phyloP scores from a whole-genome alignment of 2,888 invertebrate genomes.

The Drosophila barbarae region DNA sequence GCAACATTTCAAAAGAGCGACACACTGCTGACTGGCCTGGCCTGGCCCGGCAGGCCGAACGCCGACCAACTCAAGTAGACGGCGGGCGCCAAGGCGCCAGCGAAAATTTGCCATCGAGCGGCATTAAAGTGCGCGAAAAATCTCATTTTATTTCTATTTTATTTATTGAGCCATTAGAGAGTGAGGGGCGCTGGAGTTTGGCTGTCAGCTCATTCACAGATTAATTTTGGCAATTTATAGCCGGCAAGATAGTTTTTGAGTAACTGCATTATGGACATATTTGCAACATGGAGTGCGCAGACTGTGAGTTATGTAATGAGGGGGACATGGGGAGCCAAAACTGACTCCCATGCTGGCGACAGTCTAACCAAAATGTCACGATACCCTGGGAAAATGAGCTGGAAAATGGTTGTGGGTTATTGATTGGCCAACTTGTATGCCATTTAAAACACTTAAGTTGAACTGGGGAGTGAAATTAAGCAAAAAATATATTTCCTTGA shows the following conservation, averaged over 20 bases:
- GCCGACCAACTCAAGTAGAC: conserved; percentile 35
- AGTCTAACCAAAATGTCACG: conserved; percentile 31
- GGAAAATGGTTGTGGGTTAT: conserved; percentile 20
- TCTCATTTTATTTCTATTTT: conserved; percentile 44
- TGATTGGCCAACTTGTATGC: conserved; percentile 20
- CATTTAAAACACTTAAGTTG: conserved; percentile 4
- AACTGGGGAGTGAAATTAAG: not conserved
- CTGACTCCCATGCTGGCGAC: conserved; percentile 34
- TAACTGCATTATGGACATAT: conserved; percentile 59
- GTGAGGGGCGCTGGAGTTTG: conserved; percentile 5
- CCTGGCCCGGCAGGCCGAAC: not conserved
- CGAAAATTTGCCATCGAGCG: conserved; percentile 54
- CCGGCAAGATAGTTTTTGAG: conserved; percentile 62
- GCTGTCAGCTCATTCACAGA: conserved; percentile 70
- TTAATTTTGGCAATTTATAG: conserved; percentile 73
- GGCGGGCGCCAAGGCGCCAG: conserved; percentile 61
- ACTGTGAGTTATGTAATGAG: conserved; percentile 62
- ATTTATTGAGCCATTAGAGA: conserved; percentile 68
- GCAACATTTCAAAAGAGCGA: conserved; percentile 62
- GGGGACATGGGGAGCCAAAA: conserved; percentile 15
- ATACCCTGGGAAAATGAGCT: conserved; percentile 39
- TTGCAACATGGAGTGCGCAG: conserved; percentile 38
- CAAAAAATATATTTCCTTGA: not conserved
- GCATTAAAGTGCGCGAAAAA: conserved; percentile 68
- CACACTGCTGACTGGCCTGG: conserved; percentile 2